These are phyloP conservation scores for Ashinkailepas kermadecensis DNA, from an alignment of 2,888 invertebrate species.

Conservation along the genomic window DNA sequence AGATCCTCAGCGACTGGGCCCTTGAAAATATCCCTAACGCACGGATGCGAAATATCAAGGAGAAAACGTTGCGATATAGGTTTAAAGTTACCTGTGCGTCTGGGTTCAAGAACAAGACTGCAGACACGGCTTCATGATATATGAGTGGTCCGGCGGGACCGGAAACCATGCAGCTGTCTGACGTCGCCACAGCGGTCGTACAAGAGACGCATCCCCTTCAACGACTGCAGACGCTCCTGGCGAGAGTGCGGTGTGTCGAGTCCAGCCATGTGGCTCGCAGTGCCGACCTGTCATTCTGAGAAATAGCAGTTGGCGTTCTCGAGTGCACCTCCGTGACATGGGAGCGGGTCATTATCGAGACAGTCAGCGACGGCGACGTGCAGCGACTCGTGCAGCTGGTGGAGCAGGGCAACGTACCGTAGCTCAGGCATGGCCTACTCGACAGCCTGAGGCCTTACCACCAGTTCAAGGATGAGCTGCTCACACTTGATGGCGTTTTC, in stretches of 20 bases:
- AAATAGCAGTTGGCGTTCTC: not conserved
- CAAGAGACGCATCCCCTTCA: not conserved
- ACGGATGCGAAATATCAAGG: constrained; percentile 20
- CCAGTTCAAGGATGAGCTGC: not conserved
- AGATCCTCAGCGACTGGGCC: constrained; percentile 17
- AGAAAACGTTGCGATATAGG: constrained; percentile 23
- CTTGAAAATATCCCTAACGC: constrained; percentile 17
- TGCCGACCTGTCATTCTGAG: not conserved
- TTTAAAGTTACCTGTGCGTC: constrained; percentile 24
- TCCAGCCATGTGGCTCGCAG: not conserved
- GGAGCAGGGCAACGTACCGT: not conserved
- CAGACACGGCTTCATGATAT: constrained; percentile 24
- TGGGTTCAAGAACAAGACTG: not conserved
- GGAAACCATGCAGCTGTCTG: not conserved
- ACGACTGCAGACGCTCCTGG: not conserved
- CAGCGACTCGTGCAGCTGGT: not conserved
- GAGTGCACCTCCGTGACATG: not conserved
- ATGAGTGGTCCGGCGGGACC: not conserved
- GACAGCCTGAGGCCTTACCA: not conserved
- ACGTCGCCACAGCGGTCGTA: not conserved
- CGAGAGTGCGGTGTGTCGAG: not conserved
- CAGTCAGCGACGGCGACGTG: constrained; percentile 1
- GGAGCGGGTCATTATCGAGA: constrained; percentile 8
- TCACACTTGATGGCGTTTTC: not conserved
- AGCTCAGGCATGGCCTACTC: not conserved